Percentiles rank a stretch among this genome's conserved stretches.
Conservation (phyloP, 2,113 vertebrate genomes). For the Phoenicopterus ruber region DNA sequence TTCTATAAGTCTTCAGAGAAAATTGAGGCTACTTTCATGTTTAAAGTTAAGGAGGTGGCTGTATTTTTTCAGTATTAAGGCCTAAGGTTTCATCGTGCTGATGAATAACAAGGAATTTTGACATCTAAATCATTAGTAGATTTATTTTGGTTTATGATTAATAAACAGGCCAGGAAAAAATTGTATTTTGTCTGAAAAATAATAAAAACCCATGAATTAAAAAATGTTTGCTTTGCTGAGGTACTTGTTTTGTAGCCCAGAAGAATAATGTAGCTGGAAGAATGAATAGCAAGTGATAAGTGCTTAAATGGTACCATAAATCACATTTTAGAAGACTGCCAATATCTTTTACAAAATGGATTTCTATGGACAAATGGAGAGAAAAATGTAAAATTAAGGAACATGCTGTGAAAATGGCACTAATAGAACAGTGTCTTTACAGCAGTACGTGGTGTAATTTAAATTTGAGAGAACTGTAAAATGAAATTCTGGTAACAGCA, state of each 20-base stretch:
- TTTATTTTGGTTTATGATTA: background rate
- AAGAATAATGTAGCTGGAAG: background rate
- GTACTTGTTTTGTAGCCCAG: background rate
- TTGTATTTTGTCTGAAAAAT: background rate
- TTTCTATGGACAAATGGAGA: slow-evolving; percentile 33
- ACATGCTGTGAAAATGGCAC: background rate
- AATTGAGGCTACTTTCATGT: background rate
- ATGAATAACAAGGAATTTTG: background rate
- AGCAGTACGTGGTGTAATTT: background rate
- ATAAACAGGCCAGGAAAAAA: background rate
- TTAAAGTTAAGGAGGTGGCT: background rate
- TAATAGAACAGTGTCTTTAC: background rate
- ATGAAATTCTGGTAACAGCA: background rate
- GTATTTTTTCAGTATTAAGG: background rate
- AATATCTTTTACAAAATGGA: slow-evolving; percentile 34
- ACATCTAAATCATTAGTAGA: background rate
- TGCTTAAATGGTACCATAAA: slow-evolving; percentile 38
- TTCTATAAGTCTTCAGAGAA: background rate
- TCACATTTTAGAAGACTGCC: slow-evolving; percentile 53
- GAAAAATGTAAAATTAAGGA: slow-evolving; percentile 44
- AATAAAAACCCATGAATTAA: background rate
- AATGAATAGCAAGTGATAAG: slow-evolving; percentile 9
- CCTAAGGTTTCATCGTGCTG: background rate
- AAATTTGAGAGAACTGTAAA: background rate
- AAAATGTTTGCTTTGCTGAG: slow-evolving; percentile 1